phyloP scores from a whole-genome alignment of 2,888 invertebrate genomes.

The Acleris laterana region DNA sequence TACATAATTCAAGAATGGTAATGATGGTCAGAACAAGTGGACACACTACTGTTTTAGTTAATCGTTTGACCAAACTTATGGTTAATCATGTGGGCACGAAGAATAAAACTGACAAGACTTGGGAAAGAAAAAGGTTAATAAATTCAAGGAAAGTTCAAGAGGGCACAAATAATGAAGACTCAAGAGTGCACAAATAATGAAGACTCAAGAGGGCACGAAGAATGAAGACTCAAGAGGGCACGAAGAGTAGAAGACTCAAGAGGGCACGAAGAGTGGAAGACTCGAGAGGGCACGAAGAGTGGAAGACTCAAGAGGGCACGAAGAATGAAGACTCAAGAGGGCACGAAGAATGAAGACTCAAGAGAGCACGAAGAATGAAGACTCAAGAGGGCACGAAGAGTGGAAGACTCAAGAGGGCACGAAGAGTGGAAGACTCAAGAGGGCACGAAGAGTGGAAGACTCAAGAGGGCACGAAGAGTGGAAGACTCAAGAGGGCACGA shows the following conservation, averaged over 20 bases:
- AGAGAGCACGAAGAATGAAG: neutral
- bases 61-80: too few species aligned
- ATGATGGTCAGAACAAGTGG: too few species aligned
- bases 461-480: neutral
- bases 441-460: slow-evolving; percentile 6
- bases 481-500: slow-evolving; percentile 1
- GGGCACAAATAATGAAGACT: neutral
- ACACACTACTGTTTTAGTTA: too few species aligned
- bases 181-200: neutral
- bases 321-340: slow-evolving; percentile 7
- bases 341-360: slow-evolving; percentile 5
- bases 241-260: neutral
- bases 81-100: too few species aligned
- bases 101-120: too few species aligned
- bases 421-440: slow-evolving; percentile 13
- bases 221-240: slow-evolving; percentile 1
- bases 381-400: slow-evolving; percentile 1
- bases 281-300: neutral
- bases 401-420: neutral
- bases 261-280: slow-evolving; percentile 1
- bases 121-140: too few species aligned
- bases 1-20: too few species aligned
- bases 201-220: slow-evolving; percentile 5
- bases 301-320: slow-evolving; percentile 2
- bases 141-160: slow-evolving; percentile 1